Conservation (phyloP, 2,113 vertebrate species). For the Redunca redunca region DNA sequence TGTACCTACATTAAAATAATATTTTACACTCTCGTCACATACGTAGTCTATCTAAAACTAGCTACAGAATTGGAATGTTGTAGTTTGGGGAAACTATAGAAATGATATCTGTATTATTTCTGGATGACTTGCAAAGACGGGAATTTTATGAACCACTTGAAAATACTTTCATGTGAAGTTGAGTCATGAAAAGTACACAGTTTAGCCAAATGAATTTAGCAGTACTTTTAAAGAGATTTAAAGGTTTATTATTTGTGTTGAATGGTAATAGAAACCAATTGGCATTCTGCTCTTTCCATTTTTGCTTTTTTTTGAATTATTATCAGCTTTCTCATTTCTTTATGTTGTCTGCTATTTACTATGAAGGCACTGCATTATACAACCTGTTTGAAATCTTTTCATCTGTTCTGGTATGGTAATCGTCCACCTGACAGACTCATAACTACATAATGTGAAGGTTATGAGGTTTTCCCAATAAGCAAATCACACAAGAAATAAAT, state of each 20-base stretch:
- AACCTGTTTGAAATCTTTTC: conserved; percentile 20
- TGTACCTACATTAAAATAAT: conserved; percentile 13
- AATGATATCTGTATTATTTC: conserved; percentile 8
- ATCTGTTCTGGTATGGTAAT: not conserved
- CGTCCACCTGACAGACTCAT: not conserved
- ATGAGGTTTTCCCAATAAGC: conserved; percentile 11
- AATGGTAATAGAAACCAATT: conserved; percentile 8
- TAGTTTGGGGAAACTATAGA: not conserved
- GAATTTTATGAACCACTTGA: conserved; percentile 31
- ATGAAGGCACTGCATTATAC: not conserved
- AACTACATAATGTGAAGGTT: conserved; percentile 7
- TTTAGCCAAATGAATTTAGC: not conserved
- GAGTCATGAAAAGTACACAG: conserved; percentile 30
- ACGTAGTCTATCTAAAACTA: not conserved
- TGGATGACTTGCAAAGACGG: not conserved
- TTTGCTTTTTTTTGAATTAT: not conserved
- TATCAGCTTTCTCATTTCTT: conserved; percentile 5
- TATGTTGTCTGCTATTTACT: conserved; percentile 26
- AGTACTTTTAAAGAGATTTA: conserved; percentile 33
- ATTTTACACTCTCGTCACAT: not conserved
- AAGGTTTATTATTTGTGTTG: conserved; percentile 35
- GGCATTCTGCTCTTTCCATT: conserved; percentile 27
- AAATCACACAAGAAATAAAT: conserved; percentile 27
- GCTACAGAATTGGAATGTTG: not conserved
- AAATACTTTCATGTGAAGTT: conserved; percentile 29